phyloP scores from a whole-genome alignment of 2,113 vertebrate species.

The Catagonus wagneri region DNA sequence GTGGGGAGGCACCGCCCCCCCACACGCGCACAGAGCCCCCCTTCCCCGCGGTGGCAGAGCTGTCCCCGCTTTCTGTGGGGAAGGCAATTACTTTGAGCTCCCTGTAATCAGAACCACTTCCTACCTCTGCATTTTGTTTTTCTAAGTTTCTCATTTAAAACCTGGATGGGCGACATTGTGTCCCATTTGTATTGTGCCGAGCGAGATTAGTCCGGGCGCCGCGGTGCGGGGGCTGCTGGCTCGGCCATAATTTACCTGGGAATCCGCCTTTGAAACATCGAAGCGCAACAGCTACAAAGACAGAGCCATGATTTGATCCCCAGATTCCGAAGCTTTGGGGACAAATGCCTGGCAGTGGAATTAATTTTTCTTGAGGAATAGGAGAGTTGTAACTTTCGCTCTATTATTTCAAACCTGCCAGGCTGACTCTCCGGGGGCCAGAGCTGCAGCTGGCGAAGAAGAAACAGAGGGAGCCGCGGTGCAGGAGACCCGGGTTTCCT shows the following conservation, averaged over 20 bases:
- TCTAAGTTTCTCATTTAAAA: slow-evolving; percentile 66
- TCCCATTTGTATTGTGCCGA: not conserved
- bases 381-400: slow-evolving; percentile 30
- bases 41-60: rapidly evolving
- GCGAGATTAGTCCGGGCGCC: not conserved
- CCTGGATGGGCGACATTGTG: not conserved
- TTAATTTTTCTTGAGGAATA: slow-evolving; percentile 29
- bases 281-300: rapidly evolving
- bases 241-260: slow-evolving; percentile 12
- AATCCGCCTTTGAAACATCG: slow-evolving; percentile 34
- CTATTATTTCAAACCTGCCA: not conserved
- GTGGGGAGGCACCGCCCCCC: not conserved
- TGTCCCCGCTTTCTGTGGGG: not conserved
- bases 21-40: no score
- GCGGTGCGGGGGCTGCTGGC: not conserved
- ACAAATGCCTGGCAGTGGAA: slow-evolving; percentile 37
- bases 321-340: not conserved
- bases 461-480: rapidly evolving
- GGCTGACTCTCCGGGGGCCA: not conserved
- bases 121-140: slow-evolving; percentile 45
- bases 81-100: slow-evolving; percentile 50
- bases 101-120: not conserved
- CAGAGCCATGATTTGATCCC: slow-evolving; percentile 65
- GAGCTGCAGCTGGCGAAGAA: not conserved
- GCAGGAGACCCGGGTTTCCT: rapidly evolving